A percentile compares a stretch with the other conserved stretches of the same genome.
phyloP scores from a whole-genome alignment of 2,888 invertebrate genomes.

The Drosophila acutilabella region DNA sequence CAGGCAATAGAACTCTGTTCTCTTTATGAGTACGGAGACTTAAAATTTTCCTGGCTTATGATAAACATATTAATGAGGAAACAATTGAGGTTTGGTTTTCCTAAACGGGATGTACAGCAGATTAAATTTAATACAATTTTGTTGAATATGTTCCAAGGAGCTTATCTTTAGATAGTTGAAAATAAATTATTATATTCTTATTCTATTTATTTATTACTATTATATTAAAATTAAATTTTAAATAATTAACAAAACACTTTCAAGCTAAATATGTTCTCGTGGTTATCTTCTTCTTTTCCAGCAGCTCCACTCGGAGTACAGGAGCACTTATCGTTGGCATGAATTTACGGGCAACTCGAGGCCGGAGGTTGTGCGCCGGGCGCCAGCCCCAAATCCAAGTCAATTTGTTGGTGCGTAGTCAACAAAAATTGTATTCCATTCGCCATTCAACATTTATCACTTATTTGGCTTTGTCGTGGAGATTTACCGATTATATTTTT shows the following conservation, averaged over 20 bases:
- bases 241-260: conserved; percentile 8
- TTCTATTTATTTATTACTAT: conserved; percentile 3
- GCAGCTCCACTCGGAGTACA: conserved; percentile 96
- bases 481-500: conserved; percentile 36
- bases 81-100: too few relatives aligned
- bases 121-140: too few relatives aligned
- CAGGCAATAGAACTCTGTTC: too few relatives aligned
- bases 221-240: background rate
- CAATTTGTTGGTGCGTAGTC: conserved; percentile 81
- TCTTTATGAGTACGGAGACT: too few relatives aligned
- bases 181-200: background rate
- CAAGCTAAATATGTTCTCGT: conserved; percentile 6
- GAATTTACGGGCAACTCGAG: conserved; percentile 92
- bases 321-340: conserved; percentile 98
- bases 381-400: conserved; percentile 86
- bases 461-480: conserved; percentile 39
- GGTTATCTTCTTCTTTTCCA: conserved; percentile 69
- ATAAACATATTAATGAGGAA: too few relatives aligned
- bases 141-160: too few relatives aligned
- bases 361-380: conserved; percentile 90
- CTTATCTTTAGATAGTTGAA: too few relatives aligned
- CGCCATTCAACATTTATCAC: conserved; percentile 23
- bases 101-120: too few relatives aligned
- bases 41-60: too few relatives aligned
- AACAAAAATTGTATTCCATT: conserved; percentile 26